Base-by-base conservation (phyloP, 2,797 vertebrate species). In the Gila robusta region DNA sequence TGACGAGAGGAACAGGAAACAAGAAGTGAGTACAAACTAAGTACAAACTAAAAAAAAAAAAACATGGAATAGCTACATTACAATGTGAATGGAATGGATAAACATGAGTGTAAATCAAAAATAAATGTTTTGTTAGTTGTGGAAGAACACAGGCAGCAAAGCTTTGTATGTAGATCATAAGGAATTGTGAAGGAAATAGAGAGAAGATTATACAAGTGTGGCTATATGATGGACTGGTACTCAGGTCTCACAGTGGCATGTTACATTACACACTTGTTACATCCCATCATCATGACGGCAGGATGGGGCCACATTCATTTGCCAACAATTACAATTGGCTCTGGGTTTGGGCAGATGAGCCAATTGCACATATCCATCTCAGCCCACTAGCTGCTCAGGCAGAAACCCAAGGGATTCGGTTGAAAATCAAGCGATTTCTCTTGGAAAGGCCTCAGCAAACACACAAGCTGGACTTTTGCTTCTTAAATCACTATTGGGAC, bases 281-380 rank as follows among this genome's bases (percentile, higher is more conserved):
- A 28, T 67, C 44, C 28, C 23, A 66, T 79, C 78, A 79, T 47
- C 39, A 32, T 76, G 62, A 66, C 32, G 17, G 82, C 72, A 66
- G 44, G 16, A 77, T 17, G 0, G 8, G 21, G 44, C 28, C 32
- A 83, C 72, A 21, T 83, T 83, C 21, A 74, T 83, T 83, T 83
- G 56, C 54, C 71, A 74, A 35, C 76, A 62, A 79, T 79, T 79
- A 78, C 54, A 59, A 16, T 78, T 37, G 76, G 8, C 76, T 19
- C 14, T 41, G 9, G 14, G 54, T 79, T 79, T 62, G 54, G 54
- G 76, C 76, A 78, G 44, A 83, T 47, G 56, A 74, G 81, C 70
- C 81, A 62, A 73, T n/a, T 73, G 54, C 70, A 82, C 71, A 59
- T 73, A 82, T 82, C 70, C 54, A 82, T 82, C 81, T 82, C 54